Evolutionary conservation across 37 sponge, comb jelly and placozoan species (phyloP).

Genomic region (Haliclona indistincta): DNA sequence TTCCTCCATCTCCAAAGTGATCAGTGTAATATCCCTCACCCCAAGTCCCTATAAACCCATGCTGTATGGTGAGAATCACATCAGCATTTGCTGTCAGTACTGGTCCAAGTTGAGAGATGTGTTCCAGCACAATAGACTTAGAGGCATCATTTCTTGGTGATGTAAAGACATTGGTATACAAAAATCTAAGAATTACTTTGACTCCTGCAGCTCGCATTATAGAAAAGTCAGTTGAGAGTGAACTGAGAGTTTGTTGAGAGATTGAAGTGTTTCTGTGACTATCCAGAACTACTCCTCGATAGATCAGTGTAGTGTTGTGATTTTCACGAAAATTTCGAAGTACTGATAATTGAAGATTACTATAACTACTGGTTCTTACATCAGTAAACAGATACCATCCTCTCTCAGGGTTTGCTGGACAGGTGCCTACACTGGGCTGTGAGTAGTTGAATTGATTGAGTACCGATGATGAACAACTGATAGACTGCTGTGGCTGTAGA

Average conservation of each 20-base stretch:
- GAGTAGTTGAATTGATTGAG: too few species aligned
- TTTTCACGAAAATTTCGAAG: background rate
- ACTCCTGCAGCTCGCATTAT: background rate
- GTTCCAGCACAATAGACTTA: background rate
- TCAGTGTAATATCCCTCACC: conserved; percentile 25
- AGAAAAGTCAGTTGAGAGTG: background rate
- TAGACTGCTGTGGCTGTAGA: too few species aligned
- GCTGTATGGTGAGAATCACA: conserved; percentile 13
- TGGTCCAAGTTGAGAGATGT: conserved; percentile 5
- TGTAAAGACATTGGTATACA: background rate
- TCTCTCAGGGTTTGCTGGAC: conserved; percentile 14
- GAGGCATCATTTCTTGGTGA: conserved; percentile 9
- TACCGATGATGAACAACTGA: too few species aligned
- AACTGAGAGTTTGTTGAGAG: background rate
- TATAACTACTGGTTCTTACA: conserved; percentile 5
- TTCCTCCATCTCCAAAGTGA: conserved; percentile 15
- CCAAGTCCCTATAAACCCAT: conserved; percentile 24
- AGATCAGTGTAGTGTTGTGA: background rate
- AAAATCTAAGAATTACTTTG: conserved; percentile 9
- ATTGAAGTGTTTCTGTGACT: background rate
- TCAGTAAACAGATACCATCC: background rate
- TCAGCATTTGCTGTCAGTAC: background rate
- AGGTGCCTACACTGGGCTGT: too few species aligned
- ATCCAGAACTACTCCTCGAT: background rate
- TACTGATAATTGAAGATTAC: background rate